Conservation (phyloP, 2,888 invertebrate species). For the Dolichomitus sp. region DNA sequence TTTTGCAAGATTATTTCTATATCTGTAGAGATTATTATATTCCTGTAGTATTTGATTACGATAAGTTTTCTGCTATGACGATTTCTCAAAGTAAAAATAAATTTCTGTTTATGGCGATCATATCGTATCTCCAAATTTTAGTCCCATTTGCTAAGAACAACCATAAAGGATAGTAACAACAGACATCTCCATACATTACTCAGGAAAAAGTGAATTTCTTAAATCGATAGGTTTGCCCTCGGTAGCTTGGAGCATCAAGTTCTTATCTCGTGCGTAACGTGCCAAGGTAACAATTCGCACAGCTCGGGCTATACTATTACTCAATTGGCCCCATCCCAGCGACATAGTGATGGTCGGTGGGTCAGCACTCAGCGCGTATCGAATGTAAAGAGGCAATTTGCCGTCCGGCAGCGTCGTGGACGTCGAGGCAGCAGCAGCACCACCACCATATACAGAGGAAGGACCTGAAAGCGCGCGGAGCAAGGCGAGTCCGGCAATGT, state of each 20-base stretch:
- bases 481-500: conserved; percentile 46
- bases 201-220: background rate
- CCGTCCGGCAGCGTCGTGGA: conserved; percentile 46
- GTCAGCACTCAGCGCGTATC: conserved; percentile 67
- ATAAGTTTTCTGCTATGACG: too few species aligned
- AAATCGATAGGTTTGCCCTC: conserved; percentile 1
- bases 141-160: background rate
- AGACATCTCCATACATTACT: background rate
- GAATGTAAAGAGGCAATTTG: conserved; percentile 71
- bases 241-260: background rate
- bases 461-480: conserved; percentile 8
- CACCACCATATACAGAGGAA: conserved; percentile 1
- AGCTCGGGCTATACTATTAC: conserved; percentile 40
- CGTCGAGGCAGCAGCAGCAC: background rate
- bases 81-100: too few species aligned
- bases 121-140: background rate
- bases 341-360: conserved; percentile 53
- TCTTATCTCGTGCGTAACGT: conserved; percentile 6
- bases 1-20: too few species aligned
- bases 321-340: conserved; percentile 58
- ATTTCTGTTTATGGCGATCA: too few species aligned
- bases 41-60: too few species aligned
- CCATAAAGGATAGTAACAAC: background rate
- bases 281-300: conserved; percentile 46
- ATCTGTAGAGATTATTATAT: too few species aligned